A percentile compares a stretch with the other conserved stretches of the same genome.
These are phyloP conservation scores for Eilema caniola DNA, from an alignment of 2,888 invertebrate genomes.

Conservation along the genomic window DNA sequence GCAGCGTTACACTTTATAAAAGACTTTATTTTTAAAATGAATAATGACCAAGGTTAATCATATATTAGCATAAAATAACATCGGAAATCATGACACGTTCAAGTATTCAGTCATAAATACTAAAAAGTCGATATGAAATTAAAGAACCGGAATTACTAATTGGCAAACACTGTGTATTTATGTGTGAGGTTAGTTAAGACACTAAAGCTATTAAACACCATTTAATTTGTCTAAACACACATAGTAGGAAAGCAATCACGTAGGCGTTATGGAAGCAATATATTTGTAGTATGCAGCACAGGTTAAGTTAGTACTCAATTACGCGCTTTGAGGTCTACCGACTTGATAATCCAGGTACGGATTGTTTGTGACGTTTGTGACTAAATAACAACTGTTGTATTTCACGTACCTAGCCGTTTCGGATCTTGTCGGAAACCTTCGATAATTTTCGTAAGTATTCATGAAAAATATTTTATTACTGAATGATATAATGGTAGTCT, in stretches of 20 bases:
- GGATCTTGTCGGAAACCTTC: background rate
- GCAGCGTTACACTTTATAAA: too few relatives aligned
- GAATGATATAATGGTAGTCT: background rate
- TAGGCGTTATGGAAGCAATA: conserved; percentile 9
- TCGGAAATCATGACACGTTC: too few relatives aligned
- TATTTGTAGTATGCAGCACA: background rate
- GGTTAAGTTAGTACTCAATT: background rate
- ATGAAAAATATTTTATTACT: background rate
- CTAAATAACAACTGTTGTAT: background rate
- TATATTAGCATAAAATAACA: too few relatives aligned
- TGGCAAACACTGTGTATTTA: background rate
- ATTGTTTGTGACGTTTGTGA: background rate
- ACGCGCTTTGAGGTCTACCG: conserved; percentile 14
- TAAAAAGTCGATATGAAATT: background rate
- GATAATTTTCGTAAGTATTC: background rate
- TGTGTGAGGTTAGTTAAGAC: conserved; percentile 1
- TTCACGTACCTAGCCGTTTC: background rate
- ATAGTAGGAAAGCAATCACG: conserved; percentile 1
- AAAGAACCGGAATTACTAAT: background rate
- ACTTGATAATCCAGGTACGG: background rate
- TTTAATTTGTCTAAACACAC: conserved; percentile 3
- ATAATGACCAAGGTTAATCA: too few relatives aligned
- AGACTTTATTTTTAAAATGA: too few relatives aligned
- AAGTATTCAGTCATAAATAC: background rate
- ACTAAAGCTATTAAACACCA: background rate